Evolutionary conservation across 2,888 invertebrate genomes (phyloP), one percentile per base, ranked within the genome.

Genomic region (Synanthedon tipuliformis): DNA sequence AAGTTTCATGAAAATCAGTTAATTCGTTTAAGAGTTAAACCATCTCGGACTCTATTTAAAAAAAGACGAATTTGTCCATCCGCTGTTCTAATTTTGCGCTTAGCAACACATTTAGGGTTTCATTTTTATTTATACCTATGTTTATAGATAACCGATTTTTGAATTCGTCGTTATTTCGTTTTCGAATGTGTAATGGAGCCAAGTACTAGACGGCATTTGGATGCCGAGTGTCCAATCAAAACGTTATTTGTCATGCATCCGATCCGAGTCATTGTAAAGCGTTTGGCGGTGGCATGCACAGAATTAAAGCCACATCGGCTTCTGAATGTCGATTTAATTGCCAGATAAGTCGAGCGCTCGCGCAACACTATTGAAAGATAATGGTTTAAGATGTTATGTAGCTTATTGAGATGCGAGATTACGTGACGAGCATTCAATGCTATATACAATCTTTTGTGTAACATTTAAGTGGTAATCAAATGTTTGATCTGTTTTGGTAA

Each of bases 301-400:
- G 81, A 81, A 81, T 83, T 78, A 81, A 80, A 79, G 73, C 76
- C 74, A 69, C 76, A 76, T 77, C 72, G 81, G 79, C 86, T 85
- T 80, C 85, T 82, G 86, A 84, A 86, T 85, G 86, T 84, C 80
- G 86, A 87, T 87, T 84, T 86, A 87, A 86, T 87, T 86, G 85
- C 80, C 71, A 79, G 86, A 87, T 87, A 87, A 84, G 79, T 80
- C 79, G 68, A 64, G 65, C 71, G 73, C 73, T 71, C 71, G 73
- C 78, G 78, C 79, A 79, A 74, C 78, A 71, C 77, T 73, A 83
- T 83, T 82, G 75, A 77, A 78, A 82, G 79, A 84, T 84, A 82
- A 84, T 83, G 77, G 75, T 71, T 78, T 75, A 71, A 82, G 80
- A 82, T 81, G 80, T 82, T 82, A 75, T 73, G 77, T 73, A 68